A percentile compares a stretch with the other conserved stretches of the same genome.
Conservation (phyloP, 2,113 vertebrate genomes). For the Piprites chloris region DNA sequence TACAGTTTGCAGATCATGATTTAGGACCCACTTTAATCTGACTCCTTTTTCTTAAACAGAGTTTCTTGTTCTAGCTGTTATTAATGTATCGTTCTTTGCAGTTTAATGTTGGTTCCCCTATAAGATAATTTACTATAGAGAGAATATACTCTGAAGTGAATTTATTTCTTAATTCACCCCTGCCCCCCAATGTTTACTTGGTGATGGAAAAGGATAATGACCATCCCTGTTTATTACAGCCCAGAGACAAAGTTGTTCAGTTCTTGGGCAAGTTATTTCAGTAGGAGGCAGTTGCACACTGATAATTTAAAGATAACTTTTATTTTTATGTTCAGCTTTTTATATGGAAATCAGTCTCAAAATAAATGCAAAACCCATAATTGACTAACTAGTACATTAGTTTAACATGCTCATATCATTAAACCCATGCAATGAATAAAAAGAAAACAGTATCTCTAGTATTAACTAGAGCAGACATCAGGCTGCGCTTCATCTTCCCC, state of each 20-base stretch:
- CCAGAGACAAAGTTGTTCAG: neutral
- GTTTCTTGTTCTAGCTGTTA: neutral
- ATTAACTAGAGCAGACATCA: neutral
- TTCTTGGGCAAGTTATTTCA: neutral
- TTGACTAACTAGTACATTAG: neutral
- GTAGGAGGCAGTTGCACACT: neutral
- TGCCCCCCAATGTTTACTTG: accelerated
- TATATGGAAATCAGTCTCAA: neutral
- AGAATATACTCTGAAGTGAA: neutral
- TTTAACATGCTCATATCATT: neutral
- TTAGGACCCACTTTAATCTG: neutral
- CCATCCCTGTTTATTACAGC: neutral
- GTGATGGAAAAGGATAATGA: neutral
- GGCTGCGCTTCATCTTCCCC: neutral
- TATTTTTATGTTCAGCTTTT: neutral
- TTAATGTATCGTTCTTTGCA: neutral
- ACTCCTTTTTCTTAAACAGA: neutral
- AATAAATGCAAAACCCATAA: neutral
- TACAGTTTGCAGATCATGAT: neutral
- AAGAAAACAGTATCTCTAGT: neutral
- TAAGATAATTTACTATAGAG: neutral
- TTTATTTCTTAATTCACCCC: neutral
- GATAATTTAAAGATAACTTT: neutral
- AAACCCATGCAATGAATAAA: neutral
- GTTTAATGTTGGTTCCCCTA: neutral